phyloP scores from a whole-genome alignment of 2,797 vertebrate species.

The Crocidura indochinensis region DNA sequence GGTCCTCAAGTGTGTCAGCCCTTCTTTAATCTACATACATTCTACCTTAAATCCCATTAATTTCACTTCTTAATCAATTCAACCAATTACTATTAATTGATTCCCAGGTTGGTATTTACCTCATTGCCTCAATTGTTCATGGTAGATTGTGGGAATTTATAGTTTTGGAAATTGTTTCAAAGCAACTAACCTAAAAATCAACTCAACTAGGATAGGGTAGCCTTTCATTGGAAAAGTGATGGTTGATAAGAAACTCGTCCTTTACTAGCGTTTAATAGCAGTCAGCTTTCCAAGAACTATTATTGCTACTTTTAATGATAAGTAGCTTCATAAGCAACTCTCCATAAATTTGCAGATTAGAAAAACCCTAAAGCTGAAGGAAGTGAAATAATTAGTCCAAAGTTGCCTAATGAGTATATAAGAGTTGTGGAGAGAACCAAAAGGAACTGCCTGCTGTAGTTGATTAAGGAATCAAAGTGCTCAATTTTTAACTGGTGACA shows the following conservation, averaged over 20 bases:
- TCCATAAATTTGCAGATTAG: not conserved
- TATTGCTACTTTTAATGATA: constrained; percentile 28
- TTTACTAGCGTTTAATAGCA: constrained; percentile 25
- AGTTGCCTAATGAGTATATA: constrained; percentile 29
- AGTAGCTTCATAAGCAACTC: constrained; percentile 9
- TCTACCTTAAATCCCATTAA: constrained; percentile 30
- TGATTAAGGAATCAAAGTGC: not conserved
- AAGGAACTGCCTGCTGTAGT: not conserved
- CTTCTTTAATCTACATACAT: constrained; percentile 41
- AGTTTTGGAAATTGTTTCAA: not conserved
- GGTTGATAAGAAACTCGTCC: not conserved
- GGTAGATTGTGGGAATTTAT: not conserved
- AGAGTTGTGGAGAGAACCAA: constrained; percentile 1
- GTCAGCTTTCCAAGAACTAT: constrained; percentile 33
- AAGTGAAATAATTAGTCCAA: constrained; percentile 25
- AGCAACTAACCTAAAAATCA: not conserved
- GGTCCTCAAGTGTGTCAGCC: constrained; percentile 28
- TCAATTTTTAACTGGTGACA: not conserved
- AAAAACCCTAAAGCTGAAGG: constrained; percentile 32
- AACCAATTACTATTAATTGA: not conserved
- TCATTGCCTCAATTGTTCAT: not conserved
- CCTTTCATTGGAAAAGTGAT: not conserved
- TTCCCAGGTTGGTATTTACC: not conserved
- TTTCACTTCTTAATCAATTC: constrained; percentile 34
- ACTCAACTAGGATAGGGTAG: not conserved